phyloP scores from a whole-genome alignment of 2,888 invertebrate genomes.

The Pristionchus japonicus region DNA sequence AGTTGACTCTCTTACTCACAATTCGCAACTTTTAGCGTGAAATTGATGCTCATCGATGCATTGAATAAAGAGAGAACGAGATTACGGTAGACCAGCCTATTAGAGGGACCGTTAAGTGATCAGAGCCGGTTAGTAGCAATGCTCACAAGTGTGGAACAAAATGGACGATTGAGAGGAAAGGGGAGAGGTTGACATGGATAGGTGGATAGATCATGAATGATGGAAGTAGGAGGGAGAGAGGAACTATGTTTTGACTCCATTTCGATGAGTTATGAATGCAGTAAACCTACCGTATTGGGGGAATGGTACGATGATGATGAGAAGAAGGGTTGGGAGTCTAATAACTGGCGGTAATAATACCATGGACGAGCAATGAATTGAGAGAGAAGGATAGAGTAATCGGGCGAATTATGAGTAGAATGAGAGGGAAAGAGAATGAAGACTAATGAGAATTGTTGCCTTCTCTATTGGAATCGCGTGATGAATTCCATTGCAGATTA shows the following conservation, averaged over 20 bases:
- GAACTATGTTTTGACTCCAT: neutral
- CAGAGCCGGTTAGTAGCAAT: slow-evolving; percentile 1
- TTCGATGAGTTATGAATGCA: neutral
- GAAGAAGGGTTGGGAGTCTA: neutral
- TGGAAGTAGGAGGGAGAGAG: neutral
- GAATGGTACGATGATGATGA: slow-evolving; percentile 24
- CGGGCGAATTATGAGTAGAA: slow-evolving; percentile 19
- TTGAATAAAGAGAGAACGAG: neutral
- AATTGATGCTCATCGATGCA: neutral
- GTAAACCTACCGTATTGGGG: slow-evolving; percentile 15
- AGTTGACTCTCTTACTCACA: neutral
- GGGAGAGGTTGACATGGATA: slow-evolving; percentile 33
- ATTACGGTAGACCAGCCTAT: neutral
- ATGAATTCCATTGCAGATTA: slow-evolving; percentile 25
- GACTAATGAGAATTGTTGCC: slow-evolving; percentile 41
- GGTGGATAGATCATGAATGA: too few relatives aligned
- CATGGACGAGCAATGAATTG: slow-evolving; percentile 13
- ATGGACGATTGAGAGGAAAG: neutral
- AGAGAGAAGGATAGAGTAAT: neutral
- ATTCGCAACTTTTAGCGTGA: slow-evolving; percentile 32
- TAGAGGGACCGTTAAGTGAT: slow-evolving; percentile 19
- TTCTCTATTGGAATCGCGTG: slow-evolving; percentile 22
- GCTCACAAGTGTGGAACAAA: slow-evolving; percentile 28
- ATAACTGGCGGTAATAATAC: slow-evolving; percentile 19
- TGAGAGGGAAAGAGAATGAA: neutral